Percentiles rank a stretch among this genome's conserved stretches.
Evolutionary conservation across 2,113 vertebrate species (phyloP).

Genomic region (Meriones unguiculatus): DNA sequence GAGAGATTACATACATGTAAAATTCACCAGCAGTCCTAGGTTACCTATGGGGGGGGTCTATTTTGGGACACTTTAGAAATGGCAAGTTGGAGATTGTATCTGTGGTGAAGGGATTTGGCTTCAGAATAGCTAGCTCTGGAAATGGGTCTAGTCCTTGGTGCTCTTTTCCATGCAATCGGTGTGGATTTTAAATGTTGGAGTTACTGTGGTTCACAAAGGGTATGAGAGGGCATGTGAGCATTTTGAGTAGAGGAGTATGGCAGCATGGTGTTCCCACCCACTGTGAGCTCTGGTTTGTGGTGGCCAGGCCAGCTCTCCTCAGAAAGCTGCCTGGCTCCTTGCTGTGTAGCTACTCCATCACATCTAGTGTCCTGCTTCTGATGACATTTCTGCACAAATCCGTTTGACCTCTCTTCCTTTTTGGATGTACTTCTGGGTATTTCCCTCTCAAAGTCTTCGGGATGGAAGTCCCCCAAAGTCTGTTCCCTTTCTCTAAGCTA

Average conservation of each 20-base stretch:
- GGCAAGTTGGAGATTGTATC: background rate
- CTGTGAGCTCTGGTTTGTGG: fast-evolving
- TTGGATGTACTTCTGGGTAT: constrained; percentile 62
- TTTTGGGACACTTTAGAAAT: constrained; percentile 15
- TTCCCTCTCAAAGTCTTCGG: constrained; percentile 65
- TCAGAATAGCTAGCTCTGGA: background rate
- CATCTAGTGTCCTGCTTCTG: constrained; percentile 5
- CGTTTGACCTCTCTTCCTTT: constrained; percentile 38
- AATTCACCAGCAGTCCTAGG: background rate
- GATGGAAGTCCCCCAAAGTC: constrained; percentile 72
- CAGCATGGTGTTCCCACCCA: background rate
- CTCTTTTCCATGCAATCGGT: background rate
- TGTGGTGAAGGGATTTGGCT: background rate
- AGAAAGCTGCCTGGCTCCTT: background rate
- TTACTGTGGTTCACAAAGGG: background rate
- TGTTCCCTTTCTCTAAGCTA: constrained; percentile 66
- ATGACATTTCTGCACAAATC: background rate
- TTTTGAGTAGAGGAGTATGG: background rate
- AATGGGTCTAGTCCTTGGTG: background rate
- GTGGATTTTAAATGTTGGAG: background rate
- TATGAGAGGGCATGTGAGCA: background rate
- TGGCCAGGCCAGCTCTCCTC: background rate
- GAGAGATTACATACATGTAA: background rate
- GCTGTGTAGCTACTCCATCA: background rate
- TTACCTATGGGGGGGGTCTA: background rate